Base-by-base conservation (phyloP, 2,113 vertebrate species). In the Lethenteron camtschaticum region DNA sequence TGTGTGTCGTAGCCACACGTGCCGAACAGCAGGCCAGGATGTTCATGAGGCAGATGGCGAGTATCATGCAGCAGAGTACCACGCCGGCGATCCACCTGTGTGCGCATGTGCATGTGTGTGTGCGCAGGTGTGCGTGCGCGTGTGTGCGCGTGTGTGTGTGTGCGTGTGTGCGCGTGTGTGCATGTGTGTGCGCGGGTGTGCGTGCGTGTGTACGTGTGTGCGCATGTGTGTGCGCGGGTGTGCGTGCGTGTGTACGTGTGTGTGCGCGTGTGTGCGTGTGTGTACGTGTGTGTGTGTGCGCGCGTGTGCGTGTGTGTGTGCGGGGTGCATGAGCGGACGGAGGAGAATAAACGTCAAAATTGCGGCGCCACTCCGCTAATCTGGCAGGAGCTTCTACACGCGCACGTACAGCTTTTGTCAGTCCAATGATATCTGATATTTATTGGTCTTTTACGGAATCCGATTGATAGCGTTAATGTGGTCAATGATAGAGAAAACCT, bases 1-100 rank as follows among this genome's bases (percentile, higher is more conserved):
- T 85, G 83, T 72, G 80, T 85, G 78, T 90, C 81, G 63, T 83
- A 90, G 72, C 91, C 94, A 72, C 82, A 80, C 0, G 82, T 80
- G 57, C 94, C 94, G 70, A 86, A 96, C 1, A 95, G 74, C 69
- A 99, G 74, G 56, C 90, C 77, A 99, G 81, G 76, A 80, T 88
- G 75, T 87, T 95, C 69, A 97, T 96, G 55, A 83, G 75, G 71
- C 87, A 78, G 60, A 95, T 84, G 69, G 96, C 80, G 2, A 85
- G 81, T 72, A 95, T 77, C 82, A 90, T 80, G 71, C 84, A 92
- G 80, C 90, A 95, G 68, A 87, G 76, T 11, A 83, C 76, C 59
- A 96, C 80, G 72, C 84, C 84, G 56, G 76, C 79, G 12, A 89
- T 81, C 94, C 92, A 99, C 77, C 94, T 99, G 79, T 16, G 69